Base-by-base conservation (phyloP, 2,797 vertebrate genomes). In the Bufotes viridis region DNA sequence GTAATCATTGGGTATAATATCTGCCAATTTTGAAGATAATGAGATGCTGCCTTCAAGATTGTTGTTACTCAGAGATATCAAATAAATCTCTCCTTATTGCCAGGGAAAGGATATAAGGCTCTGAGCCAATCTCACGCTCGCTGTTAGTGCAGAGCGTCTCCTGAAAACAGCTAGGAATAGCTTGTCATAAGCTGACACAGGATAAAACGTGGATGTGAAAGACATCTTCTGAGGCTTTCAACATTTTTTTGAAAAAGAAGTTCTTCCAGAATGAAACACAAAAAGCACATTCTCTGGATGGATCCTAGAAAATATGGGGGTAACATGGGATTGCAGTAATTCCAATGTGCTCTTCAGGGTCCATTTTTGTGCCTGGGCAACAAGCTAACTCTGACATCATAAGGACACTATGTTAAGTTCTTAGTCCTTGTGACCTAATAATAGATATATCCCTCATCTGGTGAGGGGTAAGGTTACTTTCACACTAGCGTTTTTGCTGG, bases 21-120 rank as follows among this genome's bases (percentile, higher is more conserved):
- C 81, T 58, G 67, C 67, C 81, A 83, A 83, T 83, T 58, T 42
- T 83, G 53, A 34, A 82, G 61, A 82, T 82, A 55, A 67, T 82
- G 63, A 82, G 81, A 82, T 69, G 81, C 81, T 82, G 81, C 81
- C 67, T 83, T 83, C 65, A 83, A 63, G 65, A 83, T 83, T 83
- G 67, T 55, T 69, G 51, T 15, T 70, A 29, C 69, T 72, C 51
- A 34, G 67, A 69, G 29, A 83, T 72, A 53, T 34, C 67, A 34
- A 65, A 83, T 83, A 83, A 72, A 83, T 83, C 81, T 72, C 26
- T 18, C 49, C 20, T 34, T 15, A 29, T 15, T 72, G 81, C 67
- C 55, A 17, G 22, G 81, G 24, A 69, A 57, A 70, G 55, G 55
- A 18, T 72, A 55, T 29, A 34, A 18, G 67, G 81, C 67, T 70